Evolutionary conservation across 1,140 invertebrate genomes (phyloP).

Genomic region (Cataglyphis hispanica): DNA sequence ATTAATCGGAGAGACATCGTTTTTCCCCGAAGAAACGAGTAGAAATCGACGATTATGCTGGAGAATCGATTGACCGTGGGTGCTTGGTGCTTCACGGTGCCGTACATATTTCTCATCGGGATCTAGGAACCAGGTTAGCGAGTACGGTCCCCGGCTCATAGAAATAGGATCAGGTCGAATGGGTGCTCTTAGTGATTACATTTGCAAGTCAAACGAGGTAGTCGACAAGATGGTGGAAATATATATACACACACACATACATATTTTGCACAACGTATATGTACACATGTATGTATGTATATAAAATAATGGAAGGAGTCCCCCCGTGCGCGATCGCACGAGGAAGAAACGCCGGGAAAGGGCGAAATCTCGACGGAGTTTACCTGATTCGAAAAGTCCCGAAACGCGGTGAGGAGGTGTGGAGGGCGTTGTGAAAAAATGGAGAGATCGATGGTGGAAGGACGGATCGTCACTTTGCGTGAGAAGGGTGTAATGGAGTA

Average conservation of each 20-base stretch:
- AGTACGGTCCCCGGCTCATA: constrained; percentile 71
- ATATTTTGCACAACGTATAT: neutral
- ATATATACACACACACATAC: constrained; percentile 62
- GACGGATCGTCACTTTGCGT: constrained; percentile 49
- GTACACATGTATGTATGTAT: neutral
- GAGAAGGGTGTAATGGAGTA: constrained; percentile 39
- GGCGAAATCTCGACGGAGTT: constrained; percentile 52
- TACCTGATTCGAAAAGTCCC: constrained; percentile 15
- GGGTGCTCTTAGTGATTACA: constrained; percentile 84
- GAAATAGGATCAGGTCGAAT: constrained; percentile 80
- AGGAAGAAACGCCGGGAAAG: constrained; percentile 29
- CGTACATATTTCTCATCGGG: constrained; percentile 55
- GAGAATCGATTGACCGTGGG: neutral
- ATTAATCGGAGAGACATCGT: neutral
- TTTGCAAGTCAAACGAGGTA: constrained; percentile 84
- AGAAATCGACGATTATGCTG: neutral
- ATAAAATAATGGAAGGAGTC: constrained; percentile 28
- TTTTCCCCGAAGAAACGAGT: neutral
- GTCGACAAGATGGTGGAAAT: constrained; percentile 78
- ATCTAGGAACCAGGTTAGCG: constrained; percentile 61
- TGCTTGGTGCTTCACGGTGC: constrained; percentile 30
- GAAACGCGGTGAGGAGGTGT: neutral
- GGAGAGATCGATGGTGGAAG: constrained; percentile 14
- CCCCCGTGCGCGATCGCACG: neutral
- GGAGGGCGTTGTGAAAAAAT: constrained; percentile 6